These are phyloP conservation scores for Galaxea fascicularis DNA, from an alignment of 92 coral and sea anemone genomes.

Conservation along the genomic window DNA sequence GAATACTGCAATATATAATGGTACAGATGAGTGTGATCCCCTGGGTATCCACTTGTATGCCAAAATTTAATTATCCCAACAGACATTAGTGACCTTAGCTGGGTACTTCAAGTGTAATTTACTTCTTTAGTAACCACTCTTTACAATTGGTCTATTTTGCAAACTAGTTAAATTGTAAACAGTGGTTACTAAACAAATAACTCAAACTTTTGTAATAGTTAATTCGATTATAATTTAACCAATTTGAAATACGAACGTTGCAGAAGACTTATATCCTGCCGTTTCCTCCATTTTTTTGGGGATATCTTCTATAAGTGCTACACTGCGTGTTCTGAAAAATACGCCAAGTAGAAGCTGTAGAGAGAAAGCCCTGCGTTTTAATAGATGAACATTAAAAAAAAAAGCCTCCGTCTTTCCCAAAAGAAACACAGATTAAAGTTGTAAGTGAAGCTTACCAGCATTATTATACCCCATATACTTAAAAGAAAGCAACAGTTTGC, in stretches of 20 bases:
- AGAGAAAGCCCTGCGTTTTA: neutral
- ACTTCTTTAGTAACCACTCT: too few species aligned
- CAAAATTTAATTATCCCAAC: too few species aligned
- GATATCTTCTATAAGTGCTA: conserved; percentile 90
- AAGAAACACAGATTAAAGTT: neutral
- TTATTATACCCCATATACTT: conserved; percentile 97
- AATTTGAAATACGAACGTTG: conserved; percentile 46
- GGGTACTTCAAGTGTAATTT: too few species aligned
- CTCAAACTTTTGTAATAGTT: too few species aligned
- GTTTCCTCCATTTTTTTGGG: conserved; percentile 39
- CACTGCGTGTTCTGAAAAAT: conserved; percentile 86
- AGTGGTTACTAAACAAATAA: too few species aligned
- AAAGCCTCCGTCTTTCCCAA: neutral
- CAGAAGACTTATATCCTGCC: conserved; percentile 76
- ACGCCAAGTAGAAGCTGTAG: conserved; percentile 85
- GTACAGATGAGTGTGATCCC: too few species aligned
- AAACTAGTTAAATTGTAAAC: too few species aligned
- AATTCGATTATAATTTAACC: neutral
- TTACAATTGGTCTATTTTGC: too few species aligned
- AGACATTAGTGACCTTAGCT: too few species aligned
- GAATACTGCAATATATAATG: too few species aligned
- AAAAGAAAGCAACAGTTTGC: conserved; percentile 92
- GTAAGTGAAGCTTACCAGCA: conserved; percentile 79
- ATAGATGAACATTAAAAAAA: neutral
- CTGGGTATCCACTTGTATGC: too few species aligned